These are phyloP conservation scores for Danio choprae DNA, from an alignment of 2,797 vertebrate species.

Conservation along the genomic window DNA sequence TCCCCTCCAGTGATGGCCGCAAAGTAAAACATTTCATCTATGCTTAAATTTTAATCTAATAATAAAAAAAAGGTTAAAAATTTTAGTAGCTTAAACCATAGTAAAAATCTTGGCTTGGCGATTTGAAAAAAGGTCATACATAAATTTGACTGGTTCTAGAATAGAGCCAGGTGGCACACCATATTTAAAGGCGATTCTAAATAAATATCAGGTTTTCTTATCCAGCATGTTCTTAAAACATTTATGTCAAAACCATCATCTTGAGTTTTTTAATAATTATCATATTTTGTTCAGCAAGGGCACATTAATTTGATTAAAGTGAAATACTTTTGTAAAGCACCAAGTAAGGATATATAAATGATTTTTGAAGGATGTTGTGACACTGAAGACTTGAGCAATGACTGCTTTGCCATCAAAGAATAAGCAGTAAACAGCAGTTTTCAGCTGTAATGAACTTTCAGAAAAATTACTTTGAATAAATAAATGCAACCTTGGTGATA, in stretches of 20 bases:
- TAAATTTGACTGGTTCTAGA: conserved; percentile 4
- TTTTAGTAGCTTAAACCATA: neutral
- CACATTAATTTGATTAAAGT: neutral
- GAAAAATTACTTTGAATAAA: neutral
- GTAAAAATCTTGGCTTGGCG: neutral
- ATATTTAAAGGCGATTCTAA: neutral
- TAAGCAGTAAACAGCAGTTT: no score
- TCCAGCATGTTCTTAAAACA: neutral
- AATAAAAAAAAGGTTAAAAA: neutral
- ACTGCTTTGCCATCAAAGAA: neutral
- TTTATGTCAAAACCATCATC: neutral
- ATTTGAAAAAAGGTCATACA: neutral
- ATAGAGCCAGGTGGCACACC: conserved; percentile 10
- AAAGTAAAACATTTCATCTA: conserved; percentile 77
- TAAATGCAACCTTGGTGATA: no score
- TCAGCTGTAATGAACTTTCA: no score
- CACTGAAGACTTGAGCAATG: neutral
- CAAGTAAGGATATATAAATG: neutral
- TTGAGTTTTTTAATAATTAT: neutral
- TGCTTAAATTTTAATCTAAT: neutral
- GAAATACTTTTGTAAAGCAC: neutral
- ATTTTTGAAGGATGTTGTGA: neutral
- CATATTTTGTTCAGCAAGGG: neutral
- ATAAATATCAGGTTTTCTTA: neutral
- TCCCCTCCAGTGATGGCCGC: conserved; percentile 88